phyloP scores from a whole-genome alignment of 2,888 invertebrate genomes.

The Scaptomyza cyrtandrae region DNA sequence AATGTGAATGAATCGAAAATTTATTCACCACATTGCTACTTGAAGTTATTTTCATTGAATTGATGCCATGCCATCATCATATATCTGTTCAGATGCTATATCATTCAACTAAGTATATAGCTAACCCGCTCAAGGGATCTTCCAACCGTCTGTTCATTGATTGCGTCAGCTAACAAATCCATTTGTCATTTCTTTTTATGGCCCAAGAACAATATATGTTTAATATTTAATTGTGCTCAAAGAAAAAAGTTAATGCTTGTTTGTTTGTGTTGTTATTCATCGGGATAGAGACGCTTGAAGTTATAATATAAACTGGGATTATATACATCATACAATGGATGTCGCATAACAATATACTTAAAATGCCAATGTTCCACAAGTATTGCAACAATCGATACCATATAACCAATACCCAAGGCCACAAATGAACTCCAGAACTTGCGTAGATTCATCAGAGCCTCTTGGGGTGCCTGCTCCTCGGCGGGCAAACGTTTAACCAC shows the following conservation, averaged over 20 bases:
- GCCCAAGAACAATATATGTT: slow-evolving; percentile 2
- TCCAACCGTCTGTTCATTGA: not conserved
- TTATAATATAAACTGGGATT: slow-evolving; percentile 82
- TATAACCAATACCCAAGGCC: slow-evolving; percentile 89
- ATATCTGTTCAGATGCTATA: slow-evolving; percentile 5
- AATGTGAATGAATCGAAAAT: slow-evolving; percentile 57
- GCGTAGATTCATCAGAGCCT: slow-evolving; percentile 91
- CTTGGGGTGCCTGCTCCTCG: slow-evolving; percentile 87
- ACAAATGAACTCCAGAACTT: slow-evolving; percentile 92
- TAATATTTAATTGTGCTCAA: not conserved
- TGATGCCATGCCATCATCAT: slow-evolving; percentile 39
- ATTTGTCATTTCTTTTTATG: slow-evolving; percentile 29
- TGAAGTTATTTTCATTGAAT: slow-evolving; percentile 57
- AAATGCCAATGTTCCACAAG: slow-evolving; percentile 89
- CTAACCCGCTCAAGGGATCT: too few species aligned
- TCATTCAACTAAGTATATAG: slow-evolving; percentile 13
- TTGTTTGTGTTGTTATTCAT: slow-evolving; percentile 34
- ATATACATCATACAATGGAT: slow-evolving; percentile 90
- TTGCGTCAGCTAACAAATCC: slow-evolving; percentile 37
- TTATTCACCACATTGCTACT: slow-evolving; percentile 70
- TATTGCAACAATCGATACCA: slow-evolving; percentile 86
- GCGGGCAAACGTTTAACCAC: slow-evolving; percentile 87
- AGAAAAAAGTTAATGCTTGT: not conserved
- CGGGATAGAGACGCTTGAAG: slow-evolving; percentile 68
- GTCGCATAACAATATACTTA: slow-evolving; percentile 87